Evolutionary conservation across 2,888 invertebrate genomes (phyloP), one percentile per base, ranked within the genome.

Genomic region (Cantharis flavilabris): DNA sequence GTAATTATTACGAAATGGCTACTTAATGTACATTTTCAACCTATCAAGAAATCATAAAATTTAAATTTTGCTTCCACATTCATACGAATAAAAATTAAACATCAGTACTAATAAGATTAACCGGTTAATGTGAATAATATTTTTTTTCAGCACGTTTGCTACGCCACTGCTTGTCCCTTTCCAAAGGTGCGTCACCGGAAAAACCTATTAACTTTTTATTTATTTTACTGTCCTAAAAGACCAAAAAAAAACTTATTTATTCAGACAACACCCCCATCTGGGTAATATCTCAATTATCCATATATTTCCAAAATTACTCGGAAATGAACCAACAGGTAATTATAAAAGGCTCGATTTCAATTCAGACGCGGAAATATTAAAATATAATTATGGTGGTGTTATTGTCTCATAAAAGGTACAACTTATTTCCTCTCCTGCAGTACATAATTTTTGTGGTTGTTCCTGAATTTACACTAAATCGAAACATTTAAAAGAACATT

Each of bases 361-460:
- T 71, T 76, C 67, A 3, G 26, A 74, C 71, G 63, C 77, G 77
- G 77, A 77, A 73, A 74, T 71, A 69, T 69, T 65, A 74, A 70
- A 67, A 67, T 7, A 23, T 26, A 23, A 23, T 23, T 64, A 64
- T 7, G 26, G 26, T 67, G 26, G 26, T 67, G n/a, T 67, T 67
- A 23, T 67, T 67, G 26, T 67, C 13, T 26, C 23, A n/a, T 67
- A 67, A 67, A 20, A 67, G 20, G 13, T 67, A 67, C 23, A 67
- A 67, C 26, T 67, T 67, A 26, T 67, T 67, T 67, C 65, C 65
- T 67, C 26, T 67, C 26, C 65, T 67, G 10, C 9, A 65, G 3
- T n/a, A 49, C 49, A n/a, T 49, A 49, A 49, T 49, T 71, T 64
- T 65, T 13, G 16, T 26, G 64, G 63, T 62, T 70, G 75, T 75